These are phyloP conservation scores for Andrena trimmerana DNA, from an alignment of 2,888 invertebrate genomes.

Conservation along the genomic window DNA sequence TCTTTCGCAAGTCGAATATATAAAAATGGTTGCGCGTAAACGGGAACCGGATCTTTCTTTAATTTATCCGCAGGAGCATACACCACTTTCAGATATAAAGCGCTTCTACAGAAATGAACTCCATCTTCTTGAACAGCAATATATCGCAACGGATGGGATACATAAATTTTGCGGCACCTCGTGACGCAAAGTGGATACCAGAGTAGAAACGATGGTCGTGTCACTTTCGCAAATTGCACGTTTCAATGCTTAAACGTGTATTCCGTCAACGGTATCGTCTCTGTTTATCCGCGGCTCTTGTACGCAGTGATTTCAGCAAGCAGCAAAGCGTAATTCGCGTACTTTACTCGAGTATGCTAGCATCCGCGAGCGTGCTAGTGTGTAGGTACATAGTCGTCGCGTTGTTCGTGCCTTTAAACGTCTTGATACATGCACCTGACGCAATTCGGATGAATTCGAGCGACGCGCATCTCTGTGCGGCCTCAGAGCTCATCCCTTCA, in stretches of 20 bases:
- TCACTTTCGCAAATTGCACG: conserved; percentile 2
- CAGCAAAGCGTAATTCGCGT: conserved; percentile 39
- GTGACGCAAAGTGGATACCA: background rate
- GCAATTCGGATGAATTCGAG: conserved; percentile 44
- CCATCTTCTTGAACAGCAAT: background rate
- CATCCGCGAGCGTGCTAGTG: background rate
- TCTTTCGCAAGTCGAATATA: too few relatives aligned
- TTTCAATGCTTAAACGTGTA: background rate
- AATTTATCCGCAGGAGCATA: background rate
- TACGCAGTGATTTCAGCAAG: conserved; percentile 24
- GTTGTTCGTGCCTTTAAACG: conserved; percentile 31
- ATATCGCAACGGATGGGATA: background rate
- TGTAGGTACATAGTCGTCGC: conserved; percentile 6
- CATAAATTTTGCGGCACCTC: background rate
- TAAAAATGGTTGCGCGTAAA: too few relatives aligned
- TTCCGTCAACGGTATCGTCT: conserved; percentile 20
- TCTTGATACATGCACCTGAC: conserved; percentile 37
- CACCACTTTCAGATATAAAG: background rate
- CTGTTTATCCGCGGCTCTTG: conserved; percentile 28
- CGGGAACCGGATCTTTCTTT: background rate
- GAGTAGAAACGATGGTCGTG: background rate
- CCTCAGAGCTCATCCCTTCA: conserved; percentile 20
- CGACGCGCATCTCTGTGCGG: conserved; percentile 1
- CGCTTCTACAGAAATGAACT: background rate
- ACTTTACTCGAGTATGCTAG: conserved; percentile 16